phyloP scores from a whole-genome alignment of 2,797 vertebrate genomes.

The Myotis vivesi region DNA sequence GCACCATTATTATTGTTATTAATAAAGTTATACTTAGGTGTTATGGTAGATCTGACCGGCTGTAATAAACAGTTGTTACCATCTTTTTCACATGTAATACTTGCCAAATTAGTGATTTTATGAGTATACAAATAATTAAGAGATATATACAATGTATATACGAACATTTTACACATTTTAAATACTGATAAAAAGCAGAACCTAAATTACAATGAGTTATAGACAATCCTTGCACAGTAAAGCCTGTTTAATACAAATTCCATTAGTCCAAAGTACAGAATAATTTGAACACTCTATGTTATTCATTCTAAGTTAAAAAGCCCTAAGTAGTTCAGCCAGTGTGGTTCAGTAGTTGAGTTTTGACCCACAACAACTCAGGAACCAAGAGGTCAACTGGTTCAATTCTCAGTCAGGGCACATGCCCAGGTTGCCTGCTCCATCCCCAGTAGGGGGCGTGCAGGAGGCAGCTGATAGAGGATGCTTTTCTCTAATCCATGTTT shows the following conservation, averaged over 20 bases:
- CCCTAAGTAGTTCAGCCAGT: neutral
- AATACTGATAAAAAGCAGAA: constrained; percentile 57
- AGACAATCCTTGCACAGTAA: neutral
- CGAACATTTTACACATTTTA: constrained; percentile 39
- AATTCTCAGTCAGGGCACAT: no score
- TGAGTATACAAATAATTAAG: constrained; percentile 61
- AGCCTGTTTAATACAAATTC: neutral
- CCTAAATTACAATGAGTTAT: constrained; percentile 12
- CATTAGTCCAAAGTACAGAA: neutral
- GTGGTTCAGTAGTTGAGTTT: no score
- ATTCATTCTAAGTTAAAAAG: constrained; percentile 26
- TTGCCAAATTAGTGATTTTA: constrained; percentile 57
- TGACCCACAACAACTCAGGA: no score
- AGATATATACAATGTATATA: constrained; percentile 40
- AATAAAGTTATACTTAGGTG: constrained; percentile 56
- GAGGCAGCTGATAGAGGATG: no score
- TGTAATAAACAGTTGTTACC: constrained; percentile 47
- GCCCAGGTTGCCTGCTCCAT: no score
- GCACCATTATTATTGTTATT: constrained; percentile 14
- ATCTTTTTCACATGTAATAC: constrained; percentile 61
- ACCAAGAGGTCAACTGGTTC: no score
- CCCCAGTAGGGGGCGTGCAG: no score
- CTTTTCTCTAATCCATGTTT: no score
- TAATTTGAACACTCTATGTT: neutral
- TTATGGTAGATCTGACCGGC: constrained; percentile 52